Evolutionary conservation across 2,888 invertebrate species (phyloP).

Genomic region (Therioaphis trifolii): DNA sequence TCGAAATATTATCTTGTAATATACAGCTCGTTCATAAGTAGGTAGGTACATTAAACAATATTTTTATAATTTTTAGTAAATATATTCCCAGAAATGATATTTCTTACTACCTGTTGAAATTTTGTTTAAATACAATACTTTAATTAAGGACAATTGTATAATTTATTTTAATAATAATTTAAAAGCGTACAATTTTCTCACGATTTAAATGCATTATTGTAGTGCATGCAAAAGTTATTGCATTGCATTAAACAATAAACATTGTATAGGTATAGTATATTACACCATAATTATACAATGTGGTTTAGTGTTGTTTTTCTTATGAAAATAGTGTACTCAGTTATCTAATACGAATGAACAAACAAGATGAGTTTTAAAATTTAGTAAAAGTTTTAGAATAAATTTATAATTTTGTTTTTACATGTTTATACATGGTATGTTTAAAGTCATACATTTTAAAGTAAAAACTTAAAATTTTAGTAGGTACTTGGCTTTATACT

Average conservation of each 20-base stretch:
- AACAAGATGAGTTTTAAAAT: slow-evolving; percentile 12
- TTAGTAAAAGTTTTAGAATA: not conserved
- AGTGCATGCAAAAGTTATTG: not conserved
- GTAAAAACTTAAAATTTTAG: too few species aligned
- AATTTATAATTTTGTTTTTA: too few species aligned
- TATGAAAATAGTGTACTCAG: not conserved
- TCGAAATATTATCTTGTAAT: not conserved
- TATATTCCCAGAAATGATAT: not conserved
- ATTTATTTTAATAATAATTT: not conserved
- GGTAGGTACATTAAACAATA: not conserved
- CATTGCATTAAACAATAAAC: not conserved
- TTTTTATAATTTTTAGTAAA: slow-evolving; percentile 46
- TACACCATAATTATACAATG: not conserved
- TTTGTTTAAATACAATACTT: not conserved
- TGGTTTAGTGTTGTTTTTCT: not conserved
- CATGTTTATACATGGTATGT: too few species aligned
- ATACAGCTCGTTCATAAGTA: not conserved
- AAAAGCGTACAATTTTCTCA: not conserved
- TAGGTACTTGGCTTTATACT: too few species aligned
- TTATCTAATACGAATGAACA: not conserved
- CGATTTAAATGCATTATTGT: not conserved
- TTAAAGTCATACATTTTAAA: too few species aligned
- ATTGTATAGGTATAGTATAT: not conserved
- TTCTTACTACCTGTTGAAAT: not conserved
- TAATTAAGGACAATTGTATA: not conserved